phyloP scores from a whole-genome alignment of 2,888 invertebrate genomes.

The Epinotia ramella region DNA sequence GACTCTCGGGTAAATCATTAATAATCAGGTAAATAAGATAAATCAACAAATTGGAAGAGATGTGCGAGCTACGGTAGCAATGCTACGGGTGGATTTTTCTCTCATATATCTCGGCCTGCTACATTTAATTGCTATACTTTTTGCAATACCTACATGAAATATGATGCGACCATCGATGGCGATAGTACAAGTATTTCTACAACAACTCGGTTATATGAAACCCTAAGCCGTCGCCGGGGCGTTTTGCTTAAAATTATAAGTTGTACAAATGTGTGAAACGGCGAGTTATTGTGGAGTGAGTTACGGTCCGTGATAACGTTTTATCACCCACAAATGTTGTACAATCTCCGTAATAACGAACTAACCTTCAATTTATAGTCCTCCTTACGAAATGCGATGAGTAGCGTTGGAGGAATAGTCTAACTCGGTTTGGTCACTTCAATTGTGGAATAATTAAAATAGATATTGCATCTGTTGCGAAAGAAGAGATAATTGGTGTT shows the following conservation, averaged over 20 bases:
- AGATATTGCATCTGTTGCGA: no score
- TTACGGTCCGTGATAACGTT: constrained; percentile 73
- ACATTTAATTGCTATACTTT: no score
- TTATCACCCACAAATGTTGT: constrained; percentile 76
- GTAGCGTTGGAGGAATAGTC: constrained; percentile 60
- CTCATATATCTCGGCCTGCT: no score
- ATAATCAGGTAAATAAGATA: no score
- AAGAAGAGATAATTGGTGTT: no score
- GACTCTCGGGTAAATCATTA: no score
- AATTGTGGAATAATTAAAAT: not conserved
- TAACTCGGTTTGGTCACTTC: not conserved
- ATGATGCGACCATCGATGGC: not conserved
- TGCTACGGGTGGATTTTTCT: no score
- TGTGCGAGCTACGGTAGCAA: no score
- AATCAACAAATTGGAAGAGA: no score
- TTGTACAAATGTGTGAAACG: constrained; percentile 64
- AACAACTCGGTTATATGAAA: not conserved
- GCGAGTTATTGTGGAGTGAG: constrained; percentile 68
- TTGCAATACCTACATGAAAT: not conserved
- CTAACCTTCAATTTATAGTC: constrained; percentile 80
- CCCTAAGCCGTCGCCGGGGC: not conserved
- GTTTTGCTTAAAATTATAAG: constrained; percentile 46
- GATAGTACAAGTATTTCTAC: not conserved
- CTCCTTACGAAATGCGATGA: constrained; percentile 74
- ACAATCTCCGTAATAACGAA: constrained; percentile 79